These are phyloP conservation scores for Phalanger gymnotis DNA, from an alignment of 2,797 vertebrate genomes.

Conservation along the genomic window DNA sequence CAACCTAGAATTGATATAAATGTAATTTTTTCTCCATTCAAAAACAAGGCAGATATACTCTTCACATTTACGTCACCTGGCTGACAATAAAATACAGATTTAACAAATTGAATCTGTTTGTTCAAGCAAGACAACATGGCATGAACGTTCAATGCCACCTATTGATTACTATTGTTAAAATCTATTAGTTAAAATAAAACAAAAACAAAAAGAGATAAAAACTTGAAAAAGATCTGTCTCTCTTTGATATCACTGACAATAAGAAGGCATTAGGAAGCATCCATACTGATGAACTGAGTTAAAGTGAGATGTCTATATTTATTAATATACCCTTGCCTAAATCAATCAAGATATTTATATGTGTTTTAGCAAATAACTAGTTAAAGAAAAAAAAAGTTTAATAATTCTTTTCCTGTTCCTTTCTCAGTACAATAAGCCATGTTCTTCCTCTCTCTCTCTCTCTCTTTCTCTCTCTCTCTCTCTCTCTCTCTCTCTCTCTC, in stretches of 20 bases:
- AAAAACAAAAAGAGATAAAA: background rate
- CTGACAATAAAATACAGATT: constrained; percentile 58
- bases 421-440: background rate
- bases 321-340: background rate
- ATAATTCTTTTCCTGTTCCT: background rate
- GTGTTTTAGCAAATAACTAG: background rate
- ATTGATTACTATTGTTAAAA: background rate
- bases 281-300: background rate
- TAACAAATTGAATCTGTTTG: constrained; percentile 45
- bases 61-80: constrained; percentile 63
- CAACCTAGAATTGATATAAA: background rate
- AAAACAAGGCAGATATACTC: constrained; percentile 46
- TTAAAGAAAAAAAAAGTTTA: background rate
- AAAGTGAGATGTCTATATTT: background rate
- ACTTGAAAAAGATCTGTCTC: background rate
- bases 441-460: background rate
- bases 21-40: constrained; percentile 29
- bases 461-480: background rate
- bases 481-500: background rate
- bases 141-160: background rate
- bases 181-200: background rate
- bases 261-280: background rate
- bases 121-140: background rate
- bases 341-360: background rate
- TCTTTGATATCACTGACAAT: background rate